Evolutionary conservation across 2,888 invertebrate species (phyloP), one percentile per base, ranked within the genome.

Genomic region (Smittia aterrima): DNA sequence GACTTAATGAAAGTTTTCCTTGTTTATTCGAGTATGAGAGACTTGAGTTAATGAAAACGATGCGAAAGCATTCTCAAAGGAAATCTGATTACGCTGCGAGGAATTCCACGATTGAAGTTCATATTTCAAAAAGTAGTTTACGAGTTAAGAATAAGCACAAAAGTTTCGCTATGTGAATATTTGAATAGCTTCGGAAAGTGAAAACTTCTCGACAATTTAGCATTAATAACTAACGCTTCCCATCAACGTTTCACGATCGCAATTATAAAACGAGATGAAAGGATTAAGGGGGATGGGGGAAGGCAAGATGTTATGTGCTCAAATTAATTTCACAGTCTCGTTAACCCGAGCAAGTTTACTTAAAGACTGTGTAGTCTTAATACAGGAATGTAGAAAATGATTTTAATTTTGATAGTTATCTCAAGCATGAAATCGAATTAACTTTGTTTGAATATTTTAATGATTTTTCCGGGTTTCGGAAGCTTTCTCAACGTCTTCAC

Each of bases 371-470:
- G 4, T n/a, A 11, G 16, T 22, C 58, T 20, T 58, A n/a, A 58
- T 18, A 58, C 58, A n/a, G 20, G 58, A 18, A 58, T 18, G 58
- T 18, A 3, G 53, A 47, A 18, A 22, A 58, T 20, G 58, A 58
- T 58, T 58, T 58, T 22, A 58, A 58, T 58, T 58, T 58, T 58
- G 58, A 58, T 58, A 58, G 58, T 58, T 58, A 58, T 58, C 58
- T 58, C 58, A 58, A 18, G 58, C 58, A 58, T 58, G 58, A 58
- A 58, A 58, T 58, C 58, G 58, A 58, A 58, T 58, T 58, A 58
- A 58, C 58, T 58, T 58, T 58, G 58, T 22, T 58, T 58, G 16
- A 58, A 58, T 58, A 58, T 58, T 58, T 58, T 58, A 58, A 58
- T 58, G 20, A 58, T 58, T 58, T 18, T 20, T 58, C 58, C 20